phyloP scores from a whole-genome alignment of 1,140 invertebrate species.

The Zophobas atratus region DNA sequence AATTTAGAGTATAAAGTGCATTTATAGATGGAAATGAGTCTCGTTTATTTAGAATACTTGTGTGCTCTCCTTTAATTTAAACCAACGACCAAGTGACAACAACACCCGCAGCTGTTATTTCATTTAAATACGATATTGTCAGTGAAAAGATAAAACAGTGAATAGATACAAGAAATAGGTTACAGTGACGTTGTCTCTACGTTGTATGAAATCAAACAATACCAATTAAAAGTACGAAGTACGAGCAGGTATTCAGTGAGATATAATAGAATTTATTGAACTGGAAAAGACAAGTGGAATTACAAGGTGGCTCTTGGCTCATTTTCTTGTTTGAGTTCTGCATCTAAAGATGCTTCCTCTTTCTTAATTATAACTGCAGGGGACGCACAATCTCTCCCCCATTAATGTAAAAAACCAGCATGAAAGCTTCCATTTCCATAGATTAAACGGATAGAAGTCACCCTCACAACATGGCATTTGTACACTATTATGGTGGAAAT shows the following conservation, averaged over 20 bases:
- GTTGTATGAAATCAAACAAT: too few relatives aligned
- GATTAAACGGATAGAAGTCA: slow-evolving; percentile 39
- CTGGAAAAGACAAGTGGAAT: slow-evolving; percentile 30
- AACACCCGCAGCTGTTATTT: too few relatives aligned
- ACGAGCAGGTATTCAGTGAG: not conserved
- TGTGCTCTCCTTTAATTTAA: too few relatives aligned
- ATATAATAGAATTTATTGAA: slow-evolving; percentile 13
- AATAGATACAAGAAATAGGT: too few relatives aligned
- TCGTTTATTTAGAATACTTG: too few relatives aligned
- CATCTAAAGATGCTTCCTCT: slow-evolving; percentile 13
- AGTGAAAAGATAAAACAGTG: too few relatives aligned
- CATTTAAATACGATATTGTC: too few relatives aligned
- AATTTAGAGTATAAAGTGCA: too few relatives aligned
- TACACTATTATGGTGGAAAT: slow-evolving; percentile 33
- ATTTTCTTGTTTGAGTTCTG: slow-evolving; percentile 24
- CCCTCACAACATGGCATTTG: slow-evolving; percentile 22
- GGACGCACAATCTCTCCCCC: not conserved
- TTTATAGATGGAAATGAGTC: too few relatives aligned
- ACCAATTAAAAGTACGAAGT: not conserved
- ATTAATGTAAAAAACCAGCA: slow-evolving; percentile 19
- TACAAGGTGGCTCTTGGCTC: slow-evolving; percentile 10
- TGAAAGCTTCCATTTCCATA: slow-evolving; percentile 40
- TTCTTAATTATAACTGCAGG: slow-evolving; percentile 41
- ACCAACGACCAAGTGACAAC: too few relatives aligned
- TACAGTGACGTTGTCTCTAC: too few relatives aligned